Base-by-base conservation (phyloP, 2,888 invertebrate species). In the Margaritifera margaritifera region DNA sequence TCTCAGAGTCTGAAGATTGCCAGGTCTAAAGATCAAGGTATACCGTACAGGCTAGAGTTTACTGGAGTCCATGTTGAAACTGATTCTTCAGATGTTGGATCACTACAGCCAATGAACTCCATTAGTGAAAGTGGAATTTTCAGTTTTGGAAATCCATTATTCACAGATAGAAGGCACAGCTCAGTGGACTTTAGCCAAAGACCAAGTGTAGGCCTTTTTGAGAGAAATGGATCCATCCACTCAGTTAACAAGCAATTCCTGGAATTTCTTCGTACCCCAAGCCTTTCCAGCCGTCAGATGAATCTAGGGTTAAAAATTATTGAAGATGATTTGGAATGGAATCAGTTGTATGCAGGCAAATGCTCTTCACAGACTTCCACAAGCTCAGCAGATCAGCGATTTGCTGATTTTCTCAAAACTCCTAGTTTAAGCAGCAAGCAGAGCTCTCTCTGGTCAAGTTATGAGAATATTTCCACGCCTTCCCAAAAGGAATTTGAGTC, bases 401-500 rank as follows among this genome's bases (percentile, higher is more conserved):
- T 81, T 19, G 76, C 72, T 20, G 81, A 81, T 53, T 81, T 80
- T 53, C 72, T 81, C 0, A 69, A 78, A 18, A 81, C 81, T 1
- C 81, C 80, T 11, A 81, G 77, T 54, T 72, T 80, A 1, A 79
- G 81, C 67, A 80, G 79, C 51, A 67, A 66, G 55, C 73, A 71
- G 2, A 83, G 83, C 54, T 81, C 80, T 1, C 63, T 73, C 22
- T 85, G 84, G 84, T 86, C 86, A n/a, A 84, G 84, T 71, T 83
- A 83, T 60, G 86, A 86, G 62, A 84, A 86, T 71, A 82, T 84
- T 56, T 85, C 85, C 8, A 84, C 84, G 1, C 84, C 86, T 0
- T 81, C 83, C 11, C 71, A 69, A 27, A 66, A 66, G 4, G 77
- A 76, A 54, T 69, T 66, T 6, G 71, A 68, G 4, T 42, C 15